A percentile compares a stretch with the other conserved stretches of the same genome.
Evolutionary conservation across 2,888 invertebrate genomes (phyloP).

Genomic region (Amaurobius ferox): DNA sequence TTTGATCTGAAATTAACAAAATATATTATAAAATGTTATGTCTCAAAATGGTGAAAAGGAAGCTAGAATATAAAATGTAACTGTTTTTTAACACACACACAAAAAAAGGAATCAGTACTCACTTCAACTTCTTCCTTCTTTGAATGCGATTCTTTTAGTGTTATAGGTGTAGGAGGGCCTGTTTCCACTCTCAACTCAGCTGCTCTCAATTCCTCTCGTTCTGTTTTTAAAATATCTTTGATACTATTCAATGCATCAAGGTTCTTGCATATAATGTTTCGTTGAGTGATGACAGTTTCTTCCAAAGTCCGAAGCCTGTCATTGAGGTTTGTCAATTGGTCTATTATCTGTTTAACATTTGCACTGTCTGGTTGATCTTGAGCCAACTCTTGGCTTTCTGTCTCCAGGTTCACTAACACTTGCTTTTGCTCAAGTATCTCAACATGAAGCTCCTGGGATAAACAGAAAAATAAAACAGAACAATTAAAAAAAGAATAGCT

Average conservation of each 20-base stretch:
- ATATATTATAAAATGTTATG: too few relatives aligned
- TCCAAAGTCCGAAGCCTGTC: constrained; percentile 87
- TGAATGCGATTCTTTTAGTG: constrained; percentile 85
- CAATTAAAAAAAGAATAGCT: constrained; percentile 64
- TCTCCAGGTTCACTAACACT: constrained; percentile 84
- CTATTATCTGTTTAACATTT: constrained; percentile 86
- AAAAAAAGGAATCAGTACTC: background rate
- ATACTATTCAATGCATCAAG: constrained; percentile 90
- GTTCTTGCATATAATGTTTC: constrained; percentile 84
- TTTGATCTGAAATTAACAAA: too few relatives aligned
- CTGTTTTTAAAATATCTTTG: constrained; percentile 85
- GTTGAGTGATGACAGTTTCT: constrained; percentile 86
- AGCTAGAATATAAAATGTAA: too few relatives aligned
- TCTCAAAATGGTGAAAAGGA: too few relatives aligned
- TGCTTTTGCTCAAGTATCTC: constrained; percentile 87
- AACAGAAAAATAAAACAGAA: constrained; percentile 15
- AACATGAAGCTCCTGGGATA: constrained; percentile 82
- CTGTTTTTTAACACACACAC: too few relatives aligned
- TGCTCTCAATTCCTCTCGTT: constrained; percentile 92
- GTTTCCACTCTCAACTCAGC: constrained; percentile 88
- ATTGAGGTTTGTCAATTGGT: constrained; percentile 86
- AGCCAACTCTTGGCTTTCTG: constrained; percentile 86
- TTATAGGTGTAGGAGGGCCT: constrained; percentile 85
- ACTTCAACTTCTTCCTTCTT: constrained; percentile 55
- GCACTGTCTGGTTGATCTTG: constrained; percentile 80